A percentile compares a stretch with the other conserved stretches of the same genome.
These are phyloP conservation scores for Amphipoea oculea DNA, from an alignment of 2,888 invertebrate genomes.

Conservation along the genomic window DNA sequence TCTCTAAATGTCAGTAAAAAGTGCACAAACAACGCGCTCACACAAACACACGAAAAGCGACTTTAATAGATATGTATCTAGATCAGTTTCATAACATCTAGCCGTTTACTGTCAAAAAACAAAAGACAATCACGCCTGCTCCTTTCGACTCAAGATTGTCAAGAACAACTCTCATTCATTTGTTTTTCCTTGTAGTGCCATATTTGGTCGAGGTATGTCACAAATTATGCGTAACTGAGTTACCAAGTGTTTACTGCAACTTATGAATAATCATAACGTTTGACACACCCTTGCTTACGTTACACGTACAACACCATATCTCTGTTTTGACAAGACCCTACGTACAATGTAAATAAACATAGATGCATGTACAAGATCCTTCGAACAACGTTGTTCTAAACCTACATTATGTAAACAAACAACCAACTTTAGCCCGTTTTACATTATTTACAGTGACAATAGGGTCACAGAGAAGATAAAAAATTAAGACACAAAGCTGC, in stretches of 20 bases:
- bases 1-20: not conserved
- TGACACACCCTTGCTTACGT: slow-evolving; percentile 32
- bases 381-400: slow-evolving; percentile 12
- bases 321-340: slow-evolving; percentile 40
- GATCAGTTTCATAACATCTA: not conserved
- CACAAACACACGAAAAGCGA: not conserved
- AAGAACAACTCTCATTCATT: not conserved
- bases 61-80: not conserved
- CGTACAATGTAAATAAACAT: slow-evolving; percentile 37
- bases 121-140: not conserved
- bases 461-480: slow-evolving; percentile 56
- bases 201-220: not conserved
- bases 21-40: no score
- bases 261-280: slow-evolving; percentile 49
- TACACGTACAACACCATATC: slow-evolving; percentile 15
- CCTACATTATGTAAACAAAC: slow-evolving; percentile 43
- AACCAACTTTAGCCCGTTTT: slow-evolving; percentile 36
- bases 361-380: slow-evolving; percentile 18
- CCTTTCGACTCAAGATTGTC: not conserved
- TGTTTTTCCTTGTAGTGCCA: not conserved
- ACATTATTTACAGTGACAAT: slow-evolving; percentile 62
- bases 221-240: slow-evolving; percentile 1
- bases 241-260: slow-evolving; percentile 17
- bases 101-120: not conserved
- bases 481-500: slow-evolving; percentile 62